Percentiles rank a stretch among this genome's conserved stretches.
phyloP scores from a whole-genome alignment of 2,797 vertebrate genomes.

The Silurus aristotelis region DNA sequence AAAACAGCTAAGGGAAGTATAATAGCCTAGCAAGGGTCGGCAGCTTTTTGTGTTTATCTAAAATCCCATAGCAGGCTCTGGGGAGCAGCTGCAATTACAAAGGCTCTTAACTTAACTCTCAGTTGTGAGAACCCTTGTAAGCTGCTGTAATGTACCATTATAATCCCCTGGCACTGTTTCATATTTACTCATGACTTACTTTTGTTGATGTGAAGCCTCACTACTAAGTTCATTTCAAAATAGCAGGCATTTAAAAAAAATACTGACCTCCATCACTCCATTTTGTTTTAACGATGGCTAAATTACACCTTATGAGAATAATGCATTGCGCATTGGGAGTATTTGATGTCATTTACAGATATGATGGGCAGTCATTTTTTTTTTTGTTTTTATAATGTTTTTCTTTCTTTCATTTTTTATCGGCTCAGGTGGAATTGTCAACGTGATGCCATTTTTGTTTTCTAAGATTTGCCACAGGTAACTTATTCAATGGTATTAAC shows the following conservation, averaged over 20 bases:
- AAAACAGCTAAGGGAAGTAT: slow-evolving; percentile 11
- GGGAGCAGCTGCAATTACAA: slow-evolving; percentile 56
- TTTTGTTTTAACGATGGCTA: slow-evolving; percentile 18
- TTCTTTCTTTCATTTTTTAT: slow-evolving; percentile 37
- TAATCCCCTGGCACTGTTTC: slow-evolving; percentile 47
- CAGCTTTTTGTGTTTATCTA: slow-evolving; percentile 52
- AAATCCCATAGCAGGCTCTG: slow-evolving; percentile 41
- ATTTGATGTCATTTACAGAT: neutral
- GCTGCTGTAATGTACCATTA: slow-evolving; percentile 48
- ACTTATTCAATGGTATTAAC: neutral
- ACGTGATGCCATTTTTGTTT: slow-evolving; percentile 76
- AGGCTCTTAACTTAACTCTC: slow-evolving; percentile 55
- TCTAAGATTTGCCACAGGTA: slow-evolving; percentile 76
- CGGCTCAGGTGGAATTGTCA: slow-evolving; percentile 71
- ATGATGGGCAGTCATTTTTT: neutral
- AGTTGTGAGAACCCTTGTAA: slow-evolving; percentile 38
- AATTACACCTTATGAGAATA: neutral
- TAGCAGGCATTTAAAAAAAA: neutral
- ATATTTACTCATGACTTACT: slow-evolving; percentile 48
- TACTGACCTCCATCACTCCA: neutral
- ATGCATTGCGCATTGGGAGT: neutral
- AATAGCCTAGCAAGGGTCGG: slow-evolving; percentile 31
- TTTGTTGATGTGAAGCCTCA: slow-evolving; percentile 40
- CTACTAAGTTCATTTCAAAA: slow-evolving; percentile 40
- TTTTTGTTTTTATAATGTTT: slow-evolving; percentile 13